A percentile compares a stretch with the other conserved stretches of the same genome.
Evolutionary conservation across 2,113 vertebrate species (phyloP).

Genomic region (Saiga tatarica): DNA sequence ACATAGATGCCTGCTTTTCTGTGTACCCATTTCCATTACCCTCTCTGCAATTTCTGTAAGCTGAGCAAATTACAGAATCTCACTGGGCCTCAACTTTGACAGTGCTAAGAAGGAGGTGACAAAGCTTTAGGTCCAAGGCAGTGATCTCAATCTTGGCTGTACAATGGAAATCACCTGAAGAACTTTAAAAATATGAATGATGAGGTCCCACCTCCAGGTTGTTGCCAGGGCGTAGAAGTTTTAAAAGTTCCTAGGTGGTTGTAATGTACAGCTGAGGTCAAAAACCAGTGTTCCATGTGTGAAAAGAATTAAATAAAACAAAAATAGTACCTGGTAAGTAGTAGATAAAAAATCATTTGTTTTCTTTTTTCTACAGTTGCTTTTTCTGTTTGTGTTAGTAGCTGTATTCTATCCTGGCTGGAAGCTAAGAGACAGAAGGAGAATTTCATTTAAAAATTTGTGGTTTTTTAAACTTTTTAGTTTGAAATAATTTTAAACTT

Average conservation of each 20-base stretch:
- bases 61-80: not conserved
- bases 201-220: not conserved
- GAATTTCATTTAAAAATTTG: constrained; percentile 6
- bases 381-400: constrained; percentile 8
- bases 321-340: not conserved
- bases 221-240: not conserved
- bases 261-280: not conserved
- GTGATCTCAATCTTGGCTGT: not conserved
- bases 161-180: not conserved
- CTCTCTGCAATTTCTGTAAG: not conserved
- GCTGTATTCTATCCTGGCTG: not conserved
- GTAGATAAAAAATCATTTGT: not conserved
- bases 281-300: not conserved
- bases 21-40: not conserved
- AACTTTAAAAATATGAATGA: not conserved
- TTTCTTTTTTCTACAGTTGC: not conserved
- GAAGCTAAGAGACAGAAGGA: not conserved
- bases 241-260: not conserved
- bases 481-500: constrained; percentile 44
- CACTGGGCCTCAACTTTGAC: not conserved
- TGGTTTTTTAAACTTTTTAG: not conserved
- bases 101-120: not conserved
- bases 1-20: not conserved
- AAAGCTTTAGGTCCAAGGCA: not conserved
- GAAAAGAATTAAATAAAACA: not conserved